Base-by-base conservation (phyloP, 2,797 vertebrate species). In the Harpagifer antarcticus region DNA sequence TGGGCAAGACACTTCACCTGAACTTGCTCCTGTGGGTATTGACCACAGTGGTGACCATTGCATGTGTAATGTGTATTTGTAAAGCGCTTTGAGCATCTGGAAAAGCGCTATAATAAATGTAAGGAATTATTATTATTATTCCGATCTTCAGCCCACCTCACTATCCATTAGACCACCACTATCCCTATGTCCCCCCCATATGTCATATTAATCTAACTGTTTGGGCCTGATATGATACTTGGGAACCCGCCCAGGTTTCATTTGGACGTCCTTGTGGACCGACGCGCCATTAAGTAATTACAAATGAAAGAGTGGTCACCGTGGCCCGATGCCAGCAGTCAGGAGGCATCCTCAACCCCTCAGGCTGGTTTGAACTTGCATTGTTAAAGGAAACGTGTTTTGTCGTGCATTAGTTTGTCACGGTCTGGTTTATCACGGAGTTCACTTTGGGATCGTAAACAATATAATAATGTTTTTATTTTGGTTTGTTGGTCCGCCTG, bases 281-380 rank as follows among this genome's bases (percentile, higher is more conserved):
- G 68, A 78, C 54, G 68, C 55, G 67, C 89, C 79, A 90, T 90
- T 87, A 89, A 63, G 59, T 88, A 88, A 91, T 91, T 88, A 81
- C 74, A 87, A 76, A 85, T 88, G 86, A 86, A 87, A 86, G 67
- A 74, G 63, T 65, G 72, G 87, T 82, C 70, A 63, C 59, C 9
- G 7, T 90, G 90, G 88, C 85, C 10, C 48, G 72, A 3, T 60
- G 86, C 87, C 88, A 89, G 60, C 42, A 0, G 74, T 91, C 90
- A 89, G 27, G 69, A 40, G 80, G 78, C 64, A 56, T 77, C 68
- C 53, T 58, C 66, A 64, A 33, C 23, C 2, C 27, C 31, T 27
- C n/a, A 45, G 23, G 57, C 48, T 57, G 37, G 15, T 56, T 79
- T 76, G 53, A 3, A 55, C 69, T 72, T 33, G 4, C 27, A 27